phyloP scores from a whole-genome alignment of 2,113 vertebrate genomes.

The Hyperopisus bebe region DNA sequence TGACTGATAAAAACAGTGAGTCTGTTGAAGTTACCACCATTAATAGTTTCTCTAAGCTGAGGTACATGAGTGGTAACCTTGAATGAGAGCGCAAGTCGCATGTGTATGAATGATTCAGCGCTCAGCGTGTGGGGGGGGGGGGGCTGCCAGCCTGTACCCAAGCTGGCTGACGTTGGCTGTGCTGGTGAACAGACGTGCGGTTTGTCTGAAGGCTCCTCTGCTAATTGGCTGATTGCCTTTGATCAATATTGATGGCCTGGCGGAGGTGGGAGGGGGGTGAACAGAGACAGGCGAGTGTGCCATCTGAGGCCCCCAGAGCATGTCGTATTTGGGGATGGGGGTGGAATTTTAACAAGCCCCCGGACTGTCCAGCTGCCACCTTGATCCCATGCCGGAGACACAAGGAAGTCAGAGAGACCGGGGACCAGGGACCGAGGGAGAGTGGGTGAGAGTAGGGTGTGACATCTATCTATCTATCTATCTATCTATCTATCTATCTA shows the following conservation, averaged over 20 bases:
- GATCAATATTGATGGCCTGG: conserved; percentile 32
- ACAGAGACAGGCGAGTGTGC: neutral
- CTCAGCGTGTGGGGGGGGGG: neutral
- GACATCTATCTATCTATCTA: neutral
- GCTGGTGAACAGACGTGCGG: neutral
- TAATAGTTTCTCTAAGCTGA: neutral
- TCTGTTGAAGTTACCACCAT: neutral
- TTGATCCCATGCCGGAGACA: conserved; percentile 41
- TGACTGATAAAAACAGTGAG: neutral
- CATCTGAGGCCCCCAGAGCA: neutral
- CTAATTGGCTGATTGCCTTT: conserved; percentile 39
- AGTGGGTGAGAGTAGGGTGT: neutral
- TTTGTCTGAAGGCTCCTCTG: conserved; percentile 7
- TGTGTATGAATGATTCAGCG: neutral
- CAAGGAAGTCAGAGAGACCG: conserved; percentile 11
- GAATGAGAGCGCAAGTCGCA: neutral
- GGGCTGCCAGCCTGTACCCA: neutral
- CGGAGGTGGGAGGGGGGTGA: neutral
- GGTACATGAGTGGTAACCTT: neutral
- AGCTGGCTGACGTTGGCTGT: conserved; percentile 7
- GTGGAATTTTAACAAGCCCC: conserved; percentile 42
- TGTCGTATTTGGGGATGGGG: neutral
- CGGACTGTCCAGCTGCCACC: conserved; percentile 38
- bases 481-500: neutral
- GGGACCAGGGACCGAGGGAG: neutral